Conservation (phyloP, 2,888 invertebrate species). For the Cryptocheilus praepositus region DNA sequence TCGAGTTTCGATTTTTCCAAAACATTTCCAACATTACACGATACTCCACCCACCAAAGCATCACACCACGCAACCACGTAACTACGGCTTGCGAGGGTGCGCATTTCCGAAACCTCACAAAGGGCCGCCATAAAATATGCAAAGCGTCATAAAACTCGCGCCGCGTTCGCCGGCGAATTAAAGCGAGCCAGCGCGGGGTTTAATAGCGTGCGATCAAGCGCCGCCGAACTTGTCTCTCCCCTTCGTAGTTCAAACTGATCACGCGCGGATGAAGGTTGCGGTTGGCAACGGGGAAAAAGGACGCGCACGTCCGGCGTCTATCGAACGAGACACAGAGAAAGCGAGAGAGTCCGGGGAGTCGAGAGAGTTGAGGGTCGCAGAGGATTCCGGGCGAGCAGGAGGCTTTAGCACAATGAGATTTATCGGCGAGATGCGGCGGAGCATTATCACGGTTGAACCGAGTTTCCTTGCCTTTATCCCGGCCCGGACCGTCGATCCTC, state of each 20-base stretch:
- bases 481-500: constrained; percentile 9
- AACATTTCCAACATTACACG: too few species aligned
- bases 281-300: neutral
- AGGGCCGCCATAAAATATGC: too few species aligned
- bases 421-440: constrained; percentile 50
- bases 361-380: constrained; percentile 14
- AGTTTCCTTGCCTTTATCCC: constrained; percentile 40
- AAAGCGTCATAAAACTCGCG: too few species aligned
- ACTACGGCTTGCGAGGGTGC: too few species aligned
- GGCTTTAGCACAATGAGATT: constrained; percentile 53
- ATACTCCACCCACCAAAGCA: too few species aligned
- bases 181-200: too few species aligned
- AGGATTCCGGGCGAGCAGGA: constrained; percentile 18
- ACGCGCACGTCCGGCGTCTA: neutral
- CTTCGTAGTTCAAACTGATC: neutral
- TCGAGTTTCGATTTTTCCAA: too few species aligned
- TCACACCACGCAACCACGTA: too few species aligned
- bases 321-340: neutral
- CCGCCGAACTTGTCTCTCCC: neutral
- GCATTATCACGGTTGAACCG: constrained; percentile 51
- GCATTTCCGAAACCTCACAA: too few species aligned
- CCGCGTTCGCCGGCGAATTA: too few species aligned
- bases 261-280: neutral
- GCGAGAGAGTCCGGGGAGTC: constrained; percentile 10
- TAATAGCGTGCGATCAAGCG: too few species aligned